Percentiles rank a stretch among this genome's conserved stretches.
These are phyloP conservation scores for Agrotis exclamationis DNA, from an alignment of 2,888 invertebrate species.

Conservation along the genomic window DNA sequence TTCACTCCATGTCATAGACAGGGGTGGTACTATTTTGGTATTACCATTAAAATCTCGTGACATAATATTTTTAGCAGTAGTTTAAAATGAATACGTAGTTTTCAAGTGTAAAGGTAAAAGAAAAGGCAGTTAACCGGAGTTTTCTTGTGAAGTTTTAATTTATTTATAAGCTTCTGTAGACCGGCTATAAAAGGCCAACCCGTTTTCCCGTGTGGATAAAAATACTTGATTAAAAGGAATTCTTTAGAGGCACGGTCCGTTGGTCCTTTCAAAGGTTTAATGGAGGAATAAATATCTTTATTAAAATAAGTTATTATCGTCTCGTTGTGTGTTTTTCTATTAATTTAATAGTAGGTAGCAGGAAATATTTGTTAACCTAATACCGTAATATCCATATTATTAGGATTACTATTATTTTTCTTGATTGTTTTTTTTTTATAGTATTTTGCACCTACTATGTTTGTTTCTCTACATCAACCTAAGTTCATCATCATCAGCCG, in stretches of 20 bases:
- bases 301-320: neutral
- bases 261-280: neutral
- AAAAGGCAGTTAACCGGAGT: constrained; percentile 15
- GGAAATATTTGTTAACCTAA: too few species aligned
- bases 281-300: neutral
- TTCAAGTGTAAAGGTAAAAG: constrained; percentile 26
- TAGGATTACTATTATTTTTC: too few species aligned
- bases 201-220: constrained; percentile 14
- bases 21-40: constrained; percentile 23
- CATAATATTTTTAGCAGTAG: constrained; percentile 47
- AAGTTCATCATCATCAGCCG: too few species aligned
- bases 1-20: constrained; percentile 10
- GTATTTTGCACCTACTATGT: too few species aligned
- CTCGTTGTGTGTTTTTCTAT: too few species aligned
- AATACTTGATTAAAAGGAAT: constrained; percentile 24
- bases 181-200: constrained; percentile 23
- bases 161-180: constrained; percentile 33
- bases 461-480: too few species aligned
- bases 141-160: constrained; percentile 37
- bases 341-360: too few species aligned
- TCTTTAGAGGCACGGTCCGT: neutral
- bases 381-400: too few species aligned
- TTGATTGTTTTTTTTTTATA: too few species aligned
- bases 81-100: constrained; percentile 46
- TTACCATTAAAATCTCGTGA: constrained; percentile 49